A percentile compares a stretch with the other conserved stretches of the same genome.
phyloP scores from a whole-genome alignment of 2,888 invertebrate species.

The Amphipoea lucens region DNA sequence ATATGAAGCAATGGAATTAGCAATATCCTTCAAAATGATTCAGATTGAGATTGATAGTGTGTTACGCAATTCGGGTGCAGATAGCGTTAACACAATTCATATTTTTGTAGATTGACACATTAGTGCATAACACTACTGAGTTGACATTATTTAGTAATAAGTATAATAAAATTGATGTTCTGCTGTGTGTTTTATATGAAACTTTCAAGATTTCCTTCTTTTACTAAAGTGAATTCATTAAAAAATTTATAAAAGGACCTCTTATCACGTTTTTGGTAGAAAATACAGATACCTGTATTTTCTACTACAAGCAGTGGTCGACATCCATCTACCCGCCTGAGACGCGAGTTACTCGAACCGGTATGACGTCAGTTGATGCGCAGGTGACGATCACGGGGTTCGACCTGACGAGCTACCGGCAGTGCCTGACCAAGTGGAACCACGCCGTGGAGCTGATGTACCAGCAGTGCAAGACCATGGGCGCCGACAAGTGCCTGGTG shows the following conservation, averaged over 20 bases:
- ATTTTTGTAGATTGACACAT: background rate
- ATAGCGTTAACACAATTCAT: background rate
- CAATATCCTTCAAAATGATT: no score
- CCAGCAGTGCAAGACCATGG: slow-evolving; percentile 96
- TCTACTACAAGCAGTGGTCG: no score
- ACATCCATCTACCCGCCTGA: background rate
- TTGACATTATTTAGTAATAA: background rate
- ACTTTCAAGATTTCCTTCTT: background rate
- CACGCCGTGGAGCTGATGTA: slow-evolving; percentile 98
- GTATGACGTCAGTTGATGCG: slow-evolving; percentile 2
- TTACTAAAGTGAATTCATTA: background rate
- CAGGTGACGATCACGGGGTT: slow-evolving; percentile 95
- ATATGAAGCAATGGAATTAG: no score
- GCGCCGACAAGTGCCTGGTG: slow-evolving; percentile 94
- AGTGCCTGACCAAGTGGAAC: slow-evolving; percentile 99
- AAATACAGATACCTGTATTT: no score
- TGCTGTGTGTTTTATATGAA: background rate
- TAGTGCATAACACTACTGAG: background rate
- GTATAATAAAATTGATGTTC: background rate
- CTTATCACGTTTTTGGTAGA: no score
- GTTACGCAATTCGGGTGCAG: no score
- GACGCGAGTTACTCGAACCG: background rate
- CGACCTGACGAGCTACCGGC: slow-evolving; percentile 97
- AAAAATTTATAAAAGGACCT: background rate
- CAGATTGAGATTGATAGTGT: no score